Evolutionary conservation across 92 coral and sea anemone genomes (phyloP).

Genomic region (Blastomussa wellsi): DNA sequence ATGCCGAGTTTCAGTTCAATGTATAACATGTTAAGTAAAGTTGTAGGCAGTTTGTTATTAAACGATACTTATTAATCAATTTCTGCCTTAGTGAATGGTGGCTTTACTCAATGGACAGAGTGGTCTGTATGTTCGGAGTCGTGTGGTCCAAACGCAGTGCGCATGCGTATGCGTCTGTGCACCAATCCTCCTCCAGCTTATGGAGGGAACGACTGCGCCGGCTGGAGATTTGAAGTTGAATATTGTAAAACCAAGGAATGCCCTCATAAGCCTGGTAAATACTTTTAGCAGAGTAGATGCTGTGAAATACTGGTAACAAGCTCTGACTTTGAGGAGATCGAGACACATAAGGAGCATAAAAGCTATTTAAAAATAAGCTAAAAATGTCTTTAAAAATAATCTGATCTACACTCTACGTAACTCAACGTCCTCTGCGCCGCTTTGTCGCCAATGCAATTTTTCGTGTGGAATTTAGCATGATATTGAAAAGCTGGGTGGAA

Average conservation of each 20-base stretch:
- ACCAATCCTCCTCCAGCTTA: conserved; percentile 82
- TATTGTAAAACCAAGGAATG: conserved; percentile 71
- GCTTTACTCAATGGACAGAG: conserved; percentile 85
- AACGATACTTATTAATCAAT: neutral
- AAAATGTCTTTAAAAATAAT: too few species aligned
- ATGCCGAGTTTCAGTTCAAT: too few species aligned
- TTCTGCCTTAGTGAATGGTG: conserved; percentile 70
- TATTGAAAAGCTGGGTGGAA: too few species aligned
- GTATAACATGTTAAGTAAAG: neutral
- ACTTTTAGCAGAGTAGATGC: neutral
- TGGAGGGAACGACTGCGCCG: conserved; percentile 83
- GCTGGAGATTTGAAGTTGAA: conserved; percentile 81
- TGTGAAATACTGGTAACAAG: too few species aligned
- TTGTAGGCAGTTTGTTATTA: neutral
- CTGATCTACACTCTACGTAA: too few species aligned
- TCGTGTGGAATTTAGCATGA: too few species aligned
- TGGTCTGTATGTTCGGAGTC: conserved; percentile 89
- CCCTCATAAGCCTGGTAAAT: conserved; percentile 20
- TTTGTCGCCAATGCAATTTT: too few species aligned
- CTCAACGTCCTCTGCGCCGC: too few species aligned
- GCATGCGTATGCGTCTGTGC: conserved; percentile 89
- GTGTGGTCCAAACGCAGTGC: conserved; percentile 74
- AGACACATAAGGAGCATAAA: too few species aligned
- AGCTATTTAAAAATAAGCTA: too few species aligned
- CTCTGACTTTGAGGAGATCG: too few species aligned